Evolutionary conservation across 2,113 vertebrate species (phyloP), one percentile per base, ranked within the genome.

Genomic region (Phoxinus phoxinus): DNA sequence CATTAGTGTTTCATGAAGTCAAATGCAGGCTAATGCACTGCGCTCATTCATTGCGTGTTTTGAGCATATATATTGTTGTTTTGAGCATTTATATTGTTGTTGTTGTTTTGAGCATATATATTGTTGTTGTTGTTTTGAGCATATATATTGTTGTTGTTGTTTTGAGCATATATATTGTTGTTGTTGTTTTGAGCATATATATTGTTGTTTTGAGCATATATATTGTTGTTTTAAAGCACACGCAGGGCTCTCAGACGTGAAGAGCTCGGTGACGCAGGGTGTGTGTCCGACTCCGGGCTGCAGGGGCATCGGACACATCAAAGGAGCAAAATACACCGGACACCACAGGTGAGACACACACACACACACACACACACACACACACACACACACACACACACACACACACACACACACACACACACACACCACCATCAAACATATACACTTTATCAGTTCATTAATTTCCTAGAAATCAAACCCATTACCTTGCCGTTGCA

Each of bases 201-300:
- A 3, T 79, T 23, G 69, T 73, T 21, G 48, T 53, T 77, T 17
- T 56, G 27, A 56, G 12, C 25, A 15, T 84, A 15, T 13, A 15
- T 84, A 5, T 71, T 23, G 71, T 74, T 23, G 51, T 56, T 74
- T 73, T 67, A 10, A 63, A 89, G 88, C 86, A 73, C 19, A 84
- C 37, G 79, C 90, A 92, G 94, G 89, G 41, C 88, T 89, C 25
- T 89, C 90, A 83, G 92, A 91, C 48, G 41, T 89, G 72, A 90
- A 89, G 87, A 89, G 78, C 77, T 87, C 92, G 35, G 90, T 92
- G 30, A 92, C 90, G 32, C 94, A 94, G 91, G 94, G 93, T 12
- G 91, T 93, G 72, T 95, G 95, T 91, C 95, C 95, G 32, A 95
- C 94, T 67, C 90, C 90, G 4, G 94, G 95, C 78, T 95, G 95